phyloP scores from a whole-genome alignment of 2,797 vertebrate genomes.

The Eurystomus glaucurus region DNA sequence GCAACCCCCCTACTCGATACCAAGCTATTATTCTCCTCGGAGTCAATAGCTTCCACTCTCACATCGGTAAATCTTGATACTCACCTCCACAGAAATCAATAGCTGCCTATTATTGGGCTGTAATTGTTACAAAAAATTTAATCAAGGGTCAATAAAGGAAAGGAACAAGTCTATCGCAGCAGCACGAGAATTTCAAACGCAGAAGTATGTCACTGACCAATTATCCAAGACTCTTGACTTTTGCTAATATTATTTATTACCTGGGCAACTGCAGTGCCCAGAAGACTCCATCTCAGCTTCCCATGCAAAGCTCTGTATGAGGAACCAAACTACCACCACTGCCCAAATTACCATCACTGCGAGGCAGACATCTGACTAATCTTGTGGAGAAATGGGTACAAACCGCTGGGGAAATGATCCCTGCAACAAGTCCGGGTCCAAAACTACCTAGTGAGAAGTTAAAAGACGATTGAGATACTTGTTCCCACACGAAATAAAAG shows the following conservation, averaged over 20 bases:
- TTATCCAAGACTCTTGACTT: not conserved
- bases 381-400: accelerated
- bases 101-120: constrained; percentile 65
- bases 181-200: not conserved
- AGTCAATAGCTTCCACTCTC: constrained; percentile 61
- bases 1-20: not conserved
- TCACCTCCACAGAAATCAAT: constrained; percentile 57
- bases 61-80: constrained; percentile 23
- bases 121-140: constrained; percentile 73
- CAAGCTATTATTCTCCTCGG: not conserved
- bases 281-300: not conserved
- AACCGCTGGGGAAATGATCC: not conserved
- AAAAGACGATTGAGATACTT: not conserved
- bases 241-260: constrained; percentile 12
- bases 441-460: not conserved
- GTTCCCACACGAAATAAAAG: not conserved
- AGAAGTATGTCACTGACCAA: constrained; percentile 9
- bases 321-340: not conserved
- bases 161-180: constrained; percentile 31
- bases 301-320: not conserved
- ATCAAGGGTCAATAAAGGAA: constrained; percentile 68
- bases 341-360: not conserved
- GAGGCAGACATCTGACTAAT: accelerated
- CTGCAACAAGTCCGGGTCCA: not conserved
- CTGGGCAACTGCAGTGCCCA: not conserved